Percentiles rank a stretch among this genome's conserved stretches.
Evolutionary conservation across 1,140 invertebrate genomes (phyloP).

Genomic region (Drosophila biarmipes): DNA sequence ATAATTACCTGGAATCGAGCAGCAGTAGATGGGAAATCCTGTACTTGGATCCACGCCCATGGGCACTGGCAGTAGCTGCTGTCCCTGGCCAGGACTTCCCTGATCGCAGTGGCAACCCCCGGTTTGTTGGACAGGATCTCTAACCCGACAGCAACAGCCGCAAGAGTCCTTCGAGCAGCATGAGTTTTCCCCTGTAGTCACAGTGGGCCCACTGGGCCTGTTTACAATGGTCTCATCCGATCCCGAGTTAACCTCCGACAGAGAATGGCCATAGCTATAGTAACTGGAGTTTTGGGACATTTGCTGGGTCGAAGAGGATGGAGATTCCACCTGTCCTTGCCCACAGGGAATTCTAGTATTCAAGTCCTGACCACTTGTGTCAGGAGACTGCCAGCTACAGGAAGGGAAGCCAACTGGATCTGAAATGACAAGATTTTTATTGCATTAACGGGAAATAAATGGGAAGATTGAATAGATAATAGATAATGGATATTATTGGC

Average conservation of each 20-base stretch:
- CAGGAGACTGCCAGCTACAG: slow-evolving; percentile 6
- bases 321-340: not conserved
- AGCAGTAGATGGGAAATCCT: slow-evolving; percentile 3
- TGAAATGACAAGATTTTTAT: not conserved
- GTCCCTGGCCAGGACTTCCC: not conserved
- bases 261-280: slow-evolving; percentile 6
- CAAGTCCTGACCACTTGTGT: not conserved
- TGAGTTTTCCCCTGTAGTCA: not conserved
- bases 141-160: not conserved
- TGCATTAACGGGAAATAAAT: too few relatives aligned
- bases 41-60: slow-evolving; percentile 11
- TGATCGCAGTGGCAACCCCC: not conserved
- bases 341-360: not conserved
- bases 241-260: not conserved
- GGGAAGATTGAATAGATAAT: too few relatives aligned
- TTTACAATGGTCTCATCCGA: slow-evolving; percentile 39
- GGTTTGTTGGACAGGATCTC: not conserved
- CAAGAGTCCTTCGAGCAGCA: slow-evolving; percentile 9
- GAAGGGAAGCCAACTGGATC: not conserved
- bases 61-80: not conserved
- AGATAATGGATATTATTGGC: too few relatives aligned
- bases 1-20: not conserved
- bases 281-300: not conserved
- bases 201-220: not conserved
- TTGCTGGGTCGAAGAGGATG: not conserved